phyloP scores from a whole-genome alignment of 2,113 vertebrate species.

The Rhinichthys klamathensis region DNA sequence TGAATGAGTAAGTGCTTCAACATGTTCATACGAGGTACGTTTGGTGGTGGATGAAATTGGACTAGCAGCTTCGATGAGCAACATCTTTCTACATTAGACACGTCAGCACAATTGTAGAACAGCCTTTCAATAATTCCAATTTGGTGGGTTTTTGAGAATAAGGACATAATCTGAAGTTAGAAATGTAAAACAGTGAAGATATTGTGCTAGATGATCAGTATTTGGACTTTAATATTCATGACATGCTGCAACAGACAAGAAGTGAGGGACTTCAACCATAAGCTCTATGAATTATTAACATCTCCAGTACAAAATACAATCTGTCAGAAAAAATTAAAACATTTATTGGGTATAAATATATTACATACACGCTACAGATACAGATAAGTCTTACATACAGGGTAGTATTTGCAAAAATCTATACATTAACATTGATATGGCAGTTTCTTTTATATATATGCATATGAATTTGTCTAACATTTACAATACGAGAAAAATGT shows the following conservation, averaged over 20 bases:
- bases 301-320: conserved; percentile 50
- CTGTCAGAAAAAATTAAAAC: conserved; percentile 91
- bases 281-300: not conserved
- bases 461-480: conserved; percentile 99
- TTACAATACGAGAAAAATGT: conserved; percentile 98
- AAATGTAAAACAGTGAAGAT: not conserved
- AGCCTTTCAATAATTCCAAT: not conserved
- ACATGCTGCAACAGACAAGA: not conserved
- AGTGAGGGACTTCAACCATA: not conserved
- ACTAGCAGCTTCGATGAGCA: conserved; percentile 3
- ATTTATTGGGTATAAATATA: conserved; percentile 99
- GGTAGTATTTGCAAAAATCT: conserved; percentile 99
- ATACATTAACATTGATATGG: conserved; percentile 99
- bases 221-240: not conserved
- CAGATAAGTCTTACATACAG: conserved; percentile 99
- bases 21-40: not conserved
- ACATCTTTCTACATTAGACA: conserved; percentile 7
- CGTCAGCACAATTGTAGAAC: not conserved
- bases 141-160: not conserved
- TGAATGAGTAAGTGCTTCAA: not conserved
- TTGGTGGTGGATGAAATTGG: conserved; percentile 18
- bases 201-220: not conserved
- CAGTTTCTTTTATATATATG: conserved; percentile 99
- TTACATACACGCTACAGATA: conserved; percentile 99
- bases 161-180: not conserved